Conservation (phyloP, 2,797 vertebrate genomes). For the Eulemur coronatus region DNA sequence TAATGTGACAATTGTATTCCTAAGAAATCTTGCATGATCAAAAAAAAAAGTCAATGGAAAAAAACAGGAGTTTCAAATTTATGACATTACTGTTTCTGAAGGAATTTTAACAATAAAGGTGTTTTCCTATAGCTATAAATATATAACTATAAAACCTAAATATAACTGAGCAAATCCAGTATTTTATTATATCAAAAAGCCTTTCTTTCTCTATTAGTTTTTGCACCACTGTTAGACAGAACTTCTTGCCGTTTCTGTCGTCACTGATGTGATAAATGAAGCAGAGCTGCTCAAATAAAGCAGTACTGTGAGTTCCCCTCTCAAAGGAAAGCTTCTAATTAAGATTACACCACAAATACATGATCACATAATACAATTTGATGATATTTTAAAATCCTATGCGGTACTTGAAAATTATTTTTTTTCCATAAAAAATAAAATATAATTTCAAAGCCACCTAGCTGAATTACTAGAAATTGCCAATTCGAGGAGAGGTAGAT, state of each 20-base stretch:
- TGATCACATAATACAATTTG: neutral
- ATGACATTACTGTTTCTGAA: neutral
- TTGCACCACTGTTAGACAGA: neutral
- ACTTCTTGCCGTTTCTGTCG: neutral
- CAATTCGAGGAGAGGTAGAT: neutral
- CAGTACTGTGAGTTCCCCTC: neutral
- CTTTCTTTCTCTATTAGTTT: neutral
- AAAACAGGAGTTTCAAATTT: constrained; percentile 10
- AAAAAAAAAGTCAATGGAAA: neutral
- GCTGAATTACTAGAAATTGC: neutral
- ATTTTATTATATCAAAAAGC: neutral
- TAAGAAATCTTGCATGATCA: neutral
- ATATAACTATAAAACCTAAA: neutral
- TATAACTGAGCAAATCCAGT: neutral
- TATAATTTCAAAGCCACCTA: neutral
- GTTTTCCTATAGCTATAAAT: neutral
- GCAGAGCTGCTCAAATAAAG: neutral
- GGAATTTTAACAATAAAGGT: constrained; percentile 24
- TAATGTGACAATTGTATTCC: neutral
- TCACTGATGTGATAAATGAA: neutral
- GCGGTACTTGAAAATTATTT: neutral
- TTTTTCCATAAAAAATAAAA: neutral
- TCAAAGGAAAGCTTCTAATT: neutral
- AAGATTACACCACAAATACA: neutral
- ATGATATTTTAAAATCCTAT: neutral